These are phyloP conservation scores for Sitophilus oryzae DNA, from an alignment of 1,140 invertebrate genomes.

Conservation along the genomic window DNA sequence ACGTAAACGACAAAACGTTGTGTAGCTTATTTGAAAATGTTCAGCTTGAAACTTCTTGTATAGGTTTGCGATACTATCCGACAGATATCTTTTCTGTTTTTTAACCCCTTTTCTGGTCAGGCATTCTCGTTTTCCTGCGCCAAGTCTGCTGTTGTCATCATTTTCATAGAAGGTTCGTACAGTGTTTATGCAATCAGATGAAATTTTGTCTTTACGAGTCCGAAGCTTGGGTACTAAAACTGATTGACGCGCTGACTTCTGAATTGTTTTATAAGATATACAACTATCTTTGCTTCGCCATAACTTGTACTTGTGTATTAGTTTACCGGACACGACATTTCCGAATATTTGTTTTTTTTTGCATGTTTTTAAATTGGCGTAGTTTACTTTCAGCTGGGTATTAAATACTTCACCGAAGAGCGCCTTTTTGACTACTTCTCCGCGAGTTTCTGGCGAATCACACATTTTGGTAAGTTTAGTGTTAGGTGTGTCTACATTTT, in stretches of 20 bases:
- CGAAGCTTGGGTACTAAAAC: background rate
- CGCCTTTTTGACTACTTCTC: conserved; percentile 5
- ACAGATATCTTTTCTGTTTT: conserved; percentile 1
- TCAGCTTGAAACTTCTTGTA: background rate
- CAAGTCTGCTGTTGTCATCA: conserved; percentile 4
- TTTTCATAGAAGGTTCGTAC: background rate
- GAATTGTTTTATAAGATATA: background rate
- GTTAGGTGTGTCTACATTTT: too few species aligned
- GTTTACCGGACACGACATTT: conserved; percentile 2
- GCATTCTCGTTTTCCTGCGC: conserved; percentile 3
- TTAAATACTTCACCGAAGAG: conserved; percentile 5
- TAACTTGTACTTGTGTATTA: background rate
- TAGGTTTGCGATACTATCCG: background rate
- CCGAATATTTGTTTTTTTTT: conserved; percentile 5
- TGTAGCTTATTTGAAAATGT: background rate
- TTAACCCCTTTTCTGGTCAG: conserved; percentile 1
- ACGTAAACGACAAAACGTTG: conserved; percentile 6
- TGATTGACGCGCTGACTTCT: background rate
- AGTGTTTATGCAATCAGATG: background rate
- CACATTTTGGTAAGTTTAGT: too few species aligned
- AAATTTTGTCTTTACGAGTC: background rate
- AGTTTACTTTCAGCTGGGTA: too few species aligned
- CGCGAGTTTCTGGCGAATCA: background rate
- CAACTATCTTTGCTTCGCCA: conserved; percentile 1
- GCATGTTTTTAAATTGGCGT: conserved; percentile 2